Evolutionary conservation across 2,888 invertebrate genomes (phyloP).

Genomic region (Lasioglossum malachurum): DNA sequence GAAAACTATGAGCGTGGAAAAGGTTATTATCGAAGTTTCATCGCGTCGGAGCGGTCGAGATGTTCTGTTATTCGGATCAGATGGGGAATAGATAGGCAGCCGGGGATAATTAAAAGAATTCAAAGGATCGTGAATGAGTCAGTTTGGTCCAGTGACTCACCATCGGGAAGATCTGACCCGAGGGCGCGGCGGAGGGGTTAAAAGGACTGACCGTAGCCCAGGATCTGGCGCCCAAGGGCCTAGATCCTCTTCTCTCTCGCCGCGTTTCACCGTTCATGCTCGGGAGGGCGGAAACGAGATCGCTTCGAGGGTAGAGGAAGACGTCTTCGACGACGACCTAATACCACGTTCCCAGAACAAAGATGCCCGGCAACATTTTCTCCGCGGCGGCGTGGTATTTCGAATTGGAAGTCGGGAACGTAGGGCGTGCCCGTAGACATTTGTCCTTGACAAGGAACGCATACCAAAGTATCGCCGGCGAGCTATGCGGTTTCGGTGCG

Average conservation of each 20-base stretch:
- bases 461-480: conserved; percentile 28
- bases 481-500: conserved; percentile 41
- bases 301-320: conserved; percentile 61
- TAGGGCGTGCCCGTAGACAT: conserved; percentile 60
- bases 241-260: conserved; percentile 57
- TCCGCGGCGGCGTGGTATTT: conserved; percentile 44
- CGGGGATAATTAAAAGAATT: conserved; percentile 58
- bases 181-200: conserved; percentile 55
- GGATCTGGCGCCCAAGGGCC: conserved; percentile 69
- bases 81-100: conserved; percentile 19
- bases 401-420: conserved; percentile 63
- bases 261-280: conserved; percentile 59
- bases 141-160: conserved; percentile 65
- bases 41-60: neutral
- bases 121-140: conserved; percentile 65
- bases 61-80: neutral
- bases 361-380: conserved; percentile 47
- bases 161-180: conserved; percentile 52
- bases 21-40: neutral
- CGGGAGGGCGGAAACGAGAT: conserved; percentile 70
- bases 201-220: conserved; percentile 68
- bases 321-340: conserved; percentile 51
- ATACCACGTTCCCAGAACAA: conserved; percentile 60
- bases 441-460: conserved; percentile 57
- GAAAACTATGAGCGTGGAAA: neutral